Evolutionary conservation across 2,888 invertebrate species (phyloP).

Genomic region (Spatulosminthurus flaviceps): DNA sequence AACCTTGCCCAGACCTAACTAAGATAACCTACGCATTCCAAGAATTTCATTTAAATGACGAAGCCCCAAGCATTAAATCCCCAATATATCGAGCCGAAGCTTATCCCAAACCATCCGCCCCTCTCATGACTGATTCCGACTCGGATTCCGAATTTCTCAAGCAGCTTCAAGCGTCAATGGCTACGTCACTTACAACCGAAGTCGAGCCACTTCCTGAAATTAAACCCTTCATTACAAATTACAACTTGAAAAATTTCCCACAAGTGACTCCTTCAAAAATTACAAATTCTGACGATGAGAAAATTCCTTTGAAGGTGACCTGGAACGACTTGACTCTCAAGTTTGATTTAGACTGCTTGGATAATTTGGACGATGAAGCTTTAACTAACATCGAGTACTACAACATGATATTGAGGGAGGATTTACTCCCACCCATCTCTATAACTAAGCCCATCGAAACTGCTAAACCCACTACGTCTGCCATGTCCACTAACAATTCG

Average conservation of each 20-base stretch:
- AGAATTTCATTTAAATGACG: too few species aligned
- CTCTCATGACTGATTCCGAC: not conserved
- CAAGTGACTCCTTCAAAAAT: not conserved
- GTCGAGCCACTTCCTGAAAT: not conserved
- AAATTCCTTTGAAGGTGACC: not conserved
- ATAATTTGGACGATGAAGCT: conserved; percentile 2
- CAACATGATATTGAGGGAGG: conserved; percentile 30
- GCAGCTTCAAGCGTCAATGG: not conserved
- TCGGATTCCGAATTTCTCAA: not conserved
- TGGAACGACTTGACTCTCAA: conserved; percentile 12
- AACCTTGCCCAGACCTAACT: too few species aligned
- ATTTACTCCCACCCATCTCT: not conserved
- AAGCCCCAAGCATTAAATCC: too few species aligned
- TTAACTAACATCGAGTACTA: conserved; percentile 22
- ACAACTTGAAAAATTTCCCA: not conserved
- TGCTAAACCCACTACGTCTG: too few species aligned
- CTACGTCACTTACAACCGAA: not conserved
- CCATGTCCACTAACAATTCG: not conserved
- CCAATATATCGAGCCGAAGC: not conserved
- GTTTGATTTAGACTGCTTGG: not conserved
- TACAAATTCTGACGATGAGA: not conserved
- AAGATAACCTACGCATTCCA: too few species aligned
- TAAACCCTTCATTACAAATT: not conserved
- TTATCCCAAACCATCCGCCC: not conserved
- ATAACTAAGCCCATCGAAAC: not conserved